Evolutionary conservation across 2,113 vertebrate species (phyloP), one percentile per base, ranked within the genome.

Genomic region (Pardalotus punctatus): DNA sequence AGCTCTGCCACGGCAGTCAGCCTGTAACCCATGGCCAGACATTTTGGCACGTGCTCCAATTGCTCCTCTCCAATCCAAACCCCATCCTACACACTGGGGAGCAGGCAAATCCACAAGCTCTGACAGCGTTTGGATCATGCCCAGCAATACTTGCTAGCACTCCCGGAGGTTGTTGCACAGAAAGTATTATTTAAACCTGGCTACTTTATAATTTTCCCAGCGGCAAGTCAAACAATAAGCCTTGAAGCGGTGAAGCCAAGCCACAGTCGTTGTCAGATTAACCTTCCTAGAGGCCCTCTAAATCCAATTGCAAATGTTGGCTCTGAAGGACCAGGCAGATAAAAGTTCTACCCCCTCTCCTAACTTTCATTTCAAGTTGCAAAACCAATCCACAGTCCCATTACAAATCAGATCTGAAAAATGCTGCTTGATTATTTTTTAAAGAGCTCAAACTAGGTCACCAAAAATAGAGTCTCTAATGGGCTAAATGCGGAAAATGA

Each of bases 341-440:
- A 79, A 86, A 90, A 92, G 81, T 94, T 74, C 64, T 57, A n/a
- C 29, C 47, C 66, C 45, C 62, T 33, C 35, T 27, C 11, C 40
- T 5, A 85, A 83, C 79, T 96, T 96, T 62, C 86, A 81, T 77
- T 92, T 94, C 84, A 94, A 93, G 88, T 93, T 90, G 92, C 81
- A 93, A 97, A 93, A 65, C 93, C 88, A 92, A 94, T 92, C 58
- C 90, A 83, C 74, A 76, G 66, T 86, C 88, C 92, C 79, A 94
- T 81, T 93, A 89, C 93, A 93, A 96, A 95, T 93, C 88, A 95
- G 87, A 96, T 95, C 69, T 88, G 86, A 96, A 94, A 97, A 97
- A 97, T 95, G 81, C 81, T 90, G 95, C 90, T 96, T 97, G 96
- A 97, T 97, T 97, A 96, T 94, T 96, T 97, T 96, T 96, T 97